Evolutionary conservation across 64 coral and sea anemone species (phyloP).

Genomic region (Pachyseris speciosa): DNA sequence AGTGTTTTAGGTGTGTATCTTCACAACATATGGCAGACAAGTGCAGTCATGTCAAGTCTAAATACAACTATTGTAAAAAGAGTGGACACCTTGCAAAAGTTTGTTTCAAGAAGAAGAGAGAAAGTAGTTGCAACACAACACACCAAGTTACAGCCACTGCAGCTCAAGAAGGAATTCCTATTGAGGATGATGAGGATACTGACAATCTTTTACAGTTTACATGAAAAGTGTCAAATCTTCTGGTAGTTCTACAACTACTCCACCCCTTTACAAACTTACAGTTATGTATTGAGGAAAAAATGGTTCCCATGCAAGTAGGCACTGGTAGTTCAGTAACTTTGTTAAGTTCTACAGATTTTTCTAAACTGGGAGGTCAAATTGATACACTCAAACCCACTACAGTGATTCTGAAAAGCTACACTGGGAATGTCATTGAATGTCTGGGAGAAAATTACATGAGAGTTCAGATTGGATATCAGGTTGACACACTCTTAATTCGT

Average conservation of each 20-base stretch:
- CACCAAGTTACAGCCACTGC: conserved; percentile 48
- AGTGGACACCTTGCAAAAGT: conserved; percentile 48
- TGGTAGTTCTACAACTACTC: background rate
- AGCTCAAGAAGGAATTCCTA: background rate
- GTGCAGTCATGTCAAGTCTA: conserved; percentile 31
- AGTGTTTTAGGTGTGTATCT: conserved; percentile 69
- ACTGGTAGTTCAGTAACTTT: conserved; percentile 67
- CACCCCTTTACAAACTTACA: conserved; percentile 57
- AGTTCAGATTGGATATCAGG: conserved; percentile 51
- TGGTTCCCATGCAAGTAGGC: conserved; percentile 61
- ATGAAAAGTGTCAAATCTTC: conserved; percentile 44
- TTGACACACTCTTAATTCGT: background rate
- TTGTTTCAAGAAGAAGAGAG: conserved; percentile 66
- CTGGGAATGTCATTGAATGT: conserved; percentile 37
- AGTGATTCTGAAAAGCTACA: conserved; percentile 57
- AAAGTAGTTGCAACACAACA: conserved; percentile 18
- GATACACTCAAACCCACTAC: conserved; percentile 33
- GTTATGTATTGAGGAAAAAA: conserved; percentile 26
- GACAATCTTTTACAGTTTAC: conserved; percentile 41
- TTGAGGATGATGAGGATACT: background rate
- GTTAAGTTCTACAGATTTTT: conserved; percentile 36
- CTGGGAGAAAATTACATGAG: conserved; percentile 46
- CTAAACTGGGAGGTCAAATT: conserved; percentile 40
- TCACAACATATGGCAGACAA: conserved; percentile 60
- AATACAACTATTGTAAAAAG: conserved; percentile 62